Conservation (phyloP, 2,113 vertebrate genomes). For the Alouatta palliata region DNA sequence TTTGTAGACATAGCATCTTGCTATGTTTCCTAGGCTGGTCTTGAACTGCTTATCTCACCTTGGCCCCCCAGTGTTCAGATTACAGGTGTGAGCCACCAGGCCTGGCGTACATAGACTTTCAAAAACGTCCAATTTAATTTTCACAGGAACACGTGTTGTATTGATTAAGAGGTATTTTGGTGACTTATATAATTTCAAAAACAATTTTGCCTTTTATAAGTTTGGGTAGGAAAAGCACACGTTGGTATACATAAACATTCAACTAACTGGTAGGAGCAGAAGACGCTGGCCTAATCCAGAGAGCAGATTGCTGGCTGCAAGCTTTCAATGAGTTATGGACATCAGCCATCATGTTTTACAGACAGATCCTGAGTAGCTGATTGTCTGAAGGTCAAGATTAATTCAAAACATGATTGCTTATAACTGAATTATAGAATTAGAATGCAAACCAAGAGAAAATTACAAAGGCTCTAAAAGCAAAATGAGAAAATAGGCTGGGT, state of each 20-base stretch:
- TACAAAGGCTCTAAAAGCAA: not conserved
- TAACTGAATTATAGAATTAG: not conserved
- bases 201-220: not conserved
- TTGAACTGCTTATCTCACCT: no score
- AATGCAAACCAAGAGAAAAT: not conserved
- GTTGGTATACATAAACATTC: not conserved
- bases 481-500: not conserved
- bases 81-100: no score
- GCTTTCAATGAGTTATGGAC: accelerated
- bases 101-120: not conserved
- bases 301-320: not conserved
- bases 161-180: not conserved
- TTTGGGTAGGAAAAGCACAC: not conserved
- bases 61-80: no score
- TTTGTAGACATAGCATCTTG: no score
- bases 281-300: not conserved
- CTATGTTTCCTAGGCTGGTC: no score
- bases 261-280: not conserved
- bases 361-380: not conserved
- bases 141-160: not conserved
- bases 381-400: not conserved
- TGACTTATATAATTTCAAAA: not conserved
- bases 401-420: not conserved
- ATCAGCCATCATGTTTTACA: not conserved
- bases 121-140: not conserved